Evolutionary conservation across 2,888 invertebrate genomes (phyloP).

Genomic region (Pandemis cinnamomeana): DNA sequence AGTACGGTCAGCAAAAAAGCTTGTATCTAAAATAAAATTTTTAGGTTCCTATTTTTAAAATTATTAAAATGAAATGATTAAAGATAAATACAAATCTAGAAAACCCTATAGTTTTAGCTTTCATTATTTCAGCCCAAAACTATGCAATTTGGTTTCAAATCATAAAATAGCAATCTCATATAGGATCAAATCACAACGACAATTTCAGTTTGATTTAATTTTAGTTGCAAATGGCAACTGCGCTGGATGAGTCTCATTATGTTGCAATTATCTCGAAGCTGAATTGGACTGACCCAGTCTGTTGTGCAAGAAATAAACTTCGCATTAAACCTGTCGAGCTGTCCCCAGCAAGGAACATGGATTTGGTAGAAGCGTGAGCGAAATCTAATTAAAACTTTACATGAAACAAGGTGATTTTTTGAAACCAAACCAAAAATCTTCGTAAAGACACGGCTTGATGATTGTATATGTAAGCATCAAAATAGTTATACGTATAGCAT

Average conservation of each 20-base stretch:
- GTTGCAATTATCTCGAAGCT: constrained; percentile 49
- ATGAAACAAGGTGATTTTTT: not conserved
- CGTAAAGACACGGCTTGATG: too few relatives aligned
- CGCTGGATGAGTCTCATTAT: constrained; percentile 51
- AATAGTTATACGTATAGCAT: too few relatives aligned
- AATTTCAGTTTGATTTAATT: constrained; percentile 40
- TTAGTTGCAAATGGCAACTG: constrained; percentile 37
- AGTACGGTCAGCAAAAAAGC: too few relatives aligned
- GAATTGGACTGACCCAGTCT: constrained; percentile 57
- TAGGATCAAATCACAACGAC: constrained; percentile 1
- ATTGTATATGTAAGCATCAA: too few relatives aligned
- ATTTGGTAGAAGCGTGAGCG: constrained; percentile 44
- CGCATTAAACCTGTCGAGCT: constrained; percentile 63
- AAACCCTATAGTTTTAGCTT: too few relatives aligned
- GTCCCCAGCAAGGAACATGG: constrained; percentile 50
- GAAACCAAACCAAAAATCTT: not conserved
- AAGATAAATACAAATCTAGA: too few relatives aligned
- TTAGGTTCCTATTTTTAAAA: too few relatives aligned
- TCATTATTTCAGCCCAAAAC: not conserved
- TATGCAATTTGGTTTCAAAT: not conserved
- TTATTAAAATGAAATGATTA: too few relatives aligned
- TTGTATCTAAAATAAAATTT: too few relatives aligned
- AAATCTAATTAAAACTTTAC: not conserved
- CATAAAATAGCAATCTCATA: constrained; percentile 9
- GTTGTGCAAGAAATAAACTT: constrained; percentile 62